phyloP scores from a whole-genome alignment of 2,113 vertebrate genomes.

The Oncorhynchus gorbuscha region DNA sequence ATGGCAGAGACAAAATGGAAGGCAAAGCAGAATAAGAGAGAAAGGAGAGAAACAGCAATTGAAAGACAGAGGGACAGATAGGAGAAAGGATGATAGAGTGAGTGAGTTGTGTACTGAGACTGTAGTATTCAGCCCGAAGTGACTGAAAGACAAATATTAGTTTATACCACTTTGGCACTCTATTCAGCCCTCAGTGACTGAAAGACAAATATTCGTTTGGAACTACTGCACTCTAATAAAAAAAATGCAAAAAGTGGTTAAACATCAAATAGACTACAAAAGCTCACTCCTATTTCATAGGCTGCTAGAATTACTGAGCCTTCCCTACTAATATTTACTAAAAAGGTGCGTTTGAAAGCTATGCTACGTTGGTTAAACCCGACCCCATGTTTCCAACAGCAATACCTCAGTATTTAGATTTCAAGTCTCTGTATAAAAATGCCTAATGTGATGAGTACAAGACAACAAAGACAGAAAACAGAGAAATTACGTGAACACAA shows the following conservation, averaged over 20 bases:
- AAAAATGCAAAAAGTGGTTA: not conserved
- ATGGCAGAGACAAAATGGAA: not conserved
- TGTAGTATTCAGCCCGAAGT: not conserved
- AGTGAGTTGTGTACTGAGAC: constrained; percentile 1
- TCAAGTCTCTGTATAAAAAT: not conserved
- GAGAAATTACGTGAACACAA: too few species aligned
- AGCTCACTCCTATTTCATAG: not conserved
- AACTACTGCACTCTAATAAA: not conserved
- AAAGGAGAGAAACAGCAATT: constrained; percentile 19
- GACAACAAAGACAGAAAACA: not conserved
- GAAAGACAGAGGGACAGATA: not conserved
- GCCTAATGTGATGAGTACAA: not conserved
- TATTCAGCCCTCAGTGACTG: not conserved
- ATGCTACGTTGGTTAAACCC: not conserved
- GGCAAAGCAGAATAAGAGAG: not conserved
- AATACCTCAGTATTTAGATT: not conserved
- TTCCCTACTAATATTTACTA: not conserved
- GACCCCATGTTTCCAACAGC: not conserved
- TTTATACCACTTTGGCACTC: too few species aligned
- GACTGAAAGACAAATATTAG: not conserved
- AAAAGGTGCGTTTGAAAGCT: not conserved
- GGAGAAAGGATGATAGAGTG: not conserved
- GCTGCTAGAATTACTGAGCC: not conserved
- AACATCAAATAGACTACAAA: not conserved
- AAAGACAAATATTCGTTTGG: not conserved